These are phyloP conservation scores for Pristiophorus japonicus DNA, from an alignment of 2,113 vertebrate genomes.

Conservation along the genomic window DNA sequence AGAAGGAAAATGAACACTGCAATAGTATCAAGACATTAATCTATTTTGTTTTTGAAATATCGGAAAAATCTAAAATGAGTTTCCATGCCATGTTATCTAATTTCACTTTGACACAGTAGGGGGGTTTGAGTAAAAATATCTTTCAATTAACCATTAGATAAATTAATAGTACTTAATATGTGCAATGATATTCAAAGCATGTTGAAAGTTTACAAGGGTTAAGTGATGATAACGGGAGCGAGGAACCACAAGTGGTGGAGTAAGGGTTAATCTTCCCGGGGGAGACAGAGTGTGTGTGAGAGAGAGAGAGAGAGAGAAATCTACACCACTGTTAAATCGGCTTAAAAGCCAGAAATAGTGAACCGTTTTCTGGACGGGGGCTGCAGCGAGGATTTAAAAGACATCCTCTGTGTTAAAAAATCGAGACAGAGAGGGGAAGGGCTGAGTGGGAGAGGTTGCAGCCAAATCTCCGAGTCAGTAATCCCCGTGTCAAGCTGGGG, in stretches of 20 bases:
- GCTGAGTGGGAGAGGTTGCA: conserved; percentile 37
- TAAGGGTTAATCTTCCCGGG: not conserved
- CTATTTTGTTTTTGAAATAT: not conserved
- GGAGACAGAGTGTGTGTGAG: not conserved
- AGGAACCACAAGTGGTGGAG: not conserved
- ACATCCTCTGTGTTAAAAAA: not conserved
- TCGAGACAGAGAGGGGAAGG: not conserved
- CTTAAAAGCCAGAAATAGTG: conserved; percentile 24
- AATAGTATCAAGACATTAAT: not conserved
- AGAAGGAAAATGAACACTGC: not conserved
- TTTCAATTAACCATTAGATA: not conserved
- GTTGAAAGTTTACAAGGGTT: not conserved
- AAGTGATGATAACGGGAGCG: not conserved
- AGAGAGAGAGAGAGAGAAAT: not conserved
- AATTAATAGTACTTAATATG: not conserved
- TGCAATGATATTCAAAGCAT: not conserved
- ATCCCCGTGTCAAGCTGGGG: not conserved
- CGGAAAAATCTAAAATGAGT: not conserved
- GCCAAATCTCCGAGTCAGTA: not conserved
- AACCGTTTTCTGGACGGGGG: not conserved
- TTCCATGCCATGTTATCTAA: not conserved
- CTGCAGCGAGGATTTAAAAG: not conserved
- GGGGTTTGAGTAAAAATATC: not conserved
- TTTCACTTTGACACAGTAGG: not conserved
- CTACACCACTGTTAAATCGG: conserved; percentile 8